These are phyloP conservation scores for Xanthostigma xanthostigma DNA, from an alignment of 2,888 invertebrate genomes.

Conservation along the genomic window DNA sequence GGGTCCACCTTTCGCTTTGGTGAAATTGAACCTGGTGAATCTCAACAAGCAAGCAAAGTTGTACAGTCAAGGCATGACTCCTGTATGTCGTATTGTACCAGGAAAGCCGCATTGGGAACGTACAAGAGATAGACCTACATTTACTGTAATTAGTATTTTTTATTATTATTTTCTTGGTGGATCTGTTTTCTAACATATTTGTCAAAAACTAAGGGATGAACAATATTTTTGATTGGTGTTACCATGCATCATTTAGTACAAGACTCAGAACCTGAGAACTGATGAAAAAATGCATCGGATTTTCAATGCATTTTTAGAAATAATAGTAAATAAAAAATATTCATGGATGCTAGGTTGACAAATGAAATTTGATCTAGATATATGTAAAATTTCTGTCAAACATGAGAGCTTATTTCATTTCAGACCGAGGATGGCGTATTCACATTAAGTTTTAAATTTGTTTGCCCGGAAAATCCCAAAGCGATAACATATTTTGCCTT, in stretches of 20 bases:
- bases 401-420: conserved; percentile 18
- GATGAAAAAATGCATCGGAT: no score
- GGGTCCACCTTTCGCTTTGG: conserved; percentile 35
- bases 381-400: background rate
- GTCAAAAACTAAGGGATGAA: background rate
- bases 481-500: conserved; percentile 77
- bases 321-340: no score
- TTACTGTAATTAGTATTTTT: conserved; percentile 39
- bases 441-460: conserved; percentile 57
- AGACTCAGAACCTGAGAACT: no score
- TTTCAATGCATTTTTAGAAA: no score
- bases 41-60: conserved; percentile 81
- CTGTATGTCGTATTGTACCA: conserved; percentile 60
- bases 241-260: no score
- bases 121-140: conserved; percentile 63
- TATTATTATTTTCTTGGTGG: background rate
- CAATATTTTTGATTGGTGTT: background rate
- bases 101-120: conserved; percentile 72
- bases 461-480: conserved; percentile 51
- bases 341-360: no score
- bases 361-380: background rate
- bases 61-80: conserved; percentile 83
- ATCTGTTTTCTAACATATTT: background rate
- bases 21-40: conserved; percentile 74
- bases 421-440: conserved; percentile 60